phyloP scores from a whole-genome alignment of 2,888 invertebrate genomes.

The Lampropteryx suffumata region DNA sequence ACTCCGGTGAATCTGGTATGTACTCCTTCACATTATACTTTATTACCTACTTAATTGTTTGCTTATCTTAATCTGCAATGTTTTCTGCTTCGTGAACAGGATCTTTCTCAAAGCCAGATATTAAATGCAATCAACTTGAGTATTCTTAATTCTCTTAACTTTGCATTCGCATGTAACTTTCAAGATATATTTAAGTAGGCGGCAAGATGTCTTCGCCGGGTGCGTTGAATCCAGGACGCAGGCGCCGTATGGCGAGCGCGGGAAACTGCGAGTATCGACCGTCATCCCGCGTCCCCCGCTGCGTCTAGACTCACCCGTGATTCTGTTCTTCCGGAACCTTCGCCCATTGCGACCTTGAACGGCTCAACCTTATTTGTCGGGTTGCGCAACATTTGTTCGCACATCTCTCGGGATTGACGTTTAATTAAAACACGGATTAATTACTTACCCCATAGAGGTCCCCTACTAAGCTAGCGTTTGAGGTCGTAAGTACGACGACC shows the following conservation, averaged over 20 bases:
- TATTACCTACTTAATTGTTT: background rate
- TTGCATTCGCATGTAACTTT: constrained; percentile 23
- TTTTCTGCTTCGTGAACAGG: background rate
- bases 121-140: background rate
- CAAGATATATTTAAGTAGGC: constrained; percentile 51
- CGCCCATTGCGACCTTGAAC: constrained; percentile 79
- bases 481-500: constrained; percentile 68
- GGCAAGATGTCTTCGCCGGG: constrained; percentile 57
- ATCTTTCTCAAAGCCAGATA: no score
- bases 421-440: constrained; percentile 54
- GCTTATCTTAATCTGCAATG: background rate
- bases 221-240: constrained; percentile 60
- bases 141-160: constrained; percentile 10
- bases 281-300: constrained; percentile 63
- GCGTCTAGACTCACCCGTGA: constrained; percentile 79
- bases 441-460: constrained; percentile 38
- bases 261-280: constrained; percentile 82
- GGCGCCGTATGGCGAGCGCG: constrained; percentile 74
- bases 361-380: constrained; percentile 77
- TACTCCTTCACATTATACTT: constrained; percentile 33
- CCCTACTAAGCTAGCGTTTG: constrained; percentile 44
- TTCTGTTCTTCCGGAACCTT: constrained; percentile 79
- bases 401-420: constrained; percentile 51
- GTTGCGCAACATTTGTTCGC: constrained; percentile 62
- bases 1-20: constrained; percentile 90